These are phyloP conservation scores for Scaptomyza parva DNA, from an alignment of 2,888 invertebrate genomes.

Conservation along the genomic window DNA sequence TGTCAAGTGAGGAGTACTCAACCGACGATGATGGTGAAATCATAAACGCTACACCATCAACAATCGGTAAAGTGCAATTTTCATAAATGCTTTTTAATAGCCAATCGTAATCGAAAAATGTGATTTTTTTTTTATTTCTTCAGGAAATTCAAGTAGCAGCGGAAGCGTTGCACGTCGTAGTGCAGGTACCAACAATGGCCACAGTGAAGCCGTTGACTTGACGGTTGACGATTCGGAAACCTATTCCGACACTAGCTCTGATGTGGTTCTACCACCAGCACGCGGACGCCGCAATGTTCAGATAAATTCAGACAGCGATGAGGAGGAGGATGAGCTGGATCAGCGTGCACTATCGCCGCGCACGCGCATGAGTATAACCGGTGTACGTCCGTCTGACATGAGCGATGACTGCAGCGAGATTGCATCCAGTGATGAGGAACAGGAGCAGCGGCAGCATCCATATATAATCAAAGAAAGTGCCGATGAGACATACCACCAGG, in stretches of 20 bases:
- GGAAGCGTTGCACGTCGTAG: not conserved
- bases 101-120: not conserved
- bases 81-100: no score
- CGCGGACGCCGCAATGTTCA: conserved; percentile 13
- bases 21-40: conserved; percentile 39
- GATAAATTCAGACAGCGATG: conserved; percentile 62
- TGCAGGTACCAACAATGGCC: not conserved
- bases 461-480: not conserved
- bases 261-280: not conserved
- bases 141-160: conserved; percentile 41
- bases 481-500: conserved; percentile 9
- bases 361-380: conserved; percentile 84
- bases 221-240: conserved; percentile 51
- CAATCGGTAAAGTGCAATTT: conserved; percentile 39
- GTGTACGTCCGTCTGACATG: conserved; percentile 79
- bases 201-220: conserved; percentile 30
- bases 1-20: conserved; percentile 48
- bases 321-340: conserved; percentile 76
- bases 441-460: conserved; percentile 22
- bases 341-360: conserved; percentile 78
- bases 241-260: no score
- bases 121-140: not conserved
- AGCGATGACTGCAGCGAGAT: conserved; percentile 80
- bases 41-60: conserved; percentile 24
- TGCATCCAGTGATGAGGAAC: conserved; percentile 68